A percentile compares a stretch with the other conserved stretches of the same genome.
These are phyloP conservation scores for Terrapene triunguis DNA, from an alignment of 2,113 vertebrate genomes.

Conservation along the genomic window DNA sequence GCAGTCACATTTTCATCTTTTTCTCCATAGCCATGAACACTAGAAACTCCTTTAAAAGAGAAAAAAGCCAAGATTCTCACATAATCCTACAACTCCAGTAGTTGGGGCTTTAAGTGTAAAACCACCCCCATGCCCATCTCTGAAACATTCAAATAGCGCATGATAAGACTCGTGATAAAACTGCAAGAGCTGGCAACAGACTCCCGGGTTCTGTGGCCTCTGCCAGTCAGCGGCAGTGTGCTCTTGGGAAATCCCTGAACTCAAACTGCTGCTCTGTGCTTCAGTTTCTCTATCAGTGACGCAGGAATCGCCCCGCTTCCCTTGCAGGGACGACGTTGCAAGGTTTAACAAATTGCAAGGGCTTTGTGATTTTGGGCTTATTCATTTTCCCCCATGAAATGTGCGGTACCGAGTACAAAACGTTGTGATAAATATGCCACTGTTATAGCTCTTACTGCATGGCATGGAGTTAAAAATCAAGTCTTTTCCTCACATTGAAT, in stretches of 20 bases:
- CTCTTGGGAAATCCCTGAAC: background rate
- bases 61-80: background rate
- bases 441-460: too few species aligned
- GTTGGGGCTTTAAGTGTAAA: background rate
- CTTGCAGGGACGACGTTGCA: background rate
- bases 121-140: too few species aligned
- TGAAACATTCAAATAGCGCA: background rate
- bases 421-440: too few species aligned
- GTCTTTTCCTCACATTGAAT: too few species aligned
- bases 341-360: background rate
- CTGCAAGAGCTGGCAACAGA: background rate
- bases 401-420: too few species aligned
- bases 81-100: background rate
- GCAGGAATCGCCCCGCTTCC: background rate
- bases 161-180: rapidly evolving
- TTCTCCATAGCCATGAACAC: background rate
- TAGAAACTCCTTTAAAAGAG: background rate
- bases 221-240: rapidly evolving
- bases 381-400: background rate
- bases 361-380: background rate
- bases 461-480: too few species aligned
- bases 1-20: background rate
- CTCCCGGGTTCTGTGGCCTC: background rate
- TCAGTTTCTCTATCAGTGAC: background rate
- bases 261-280: background rate